A percentile compares a stretch with the other conserved stretches of the same genome.
Conservation (phyloP, 2,888 invertebrate genomes). For the Drosophila heteroneura region DNA sequence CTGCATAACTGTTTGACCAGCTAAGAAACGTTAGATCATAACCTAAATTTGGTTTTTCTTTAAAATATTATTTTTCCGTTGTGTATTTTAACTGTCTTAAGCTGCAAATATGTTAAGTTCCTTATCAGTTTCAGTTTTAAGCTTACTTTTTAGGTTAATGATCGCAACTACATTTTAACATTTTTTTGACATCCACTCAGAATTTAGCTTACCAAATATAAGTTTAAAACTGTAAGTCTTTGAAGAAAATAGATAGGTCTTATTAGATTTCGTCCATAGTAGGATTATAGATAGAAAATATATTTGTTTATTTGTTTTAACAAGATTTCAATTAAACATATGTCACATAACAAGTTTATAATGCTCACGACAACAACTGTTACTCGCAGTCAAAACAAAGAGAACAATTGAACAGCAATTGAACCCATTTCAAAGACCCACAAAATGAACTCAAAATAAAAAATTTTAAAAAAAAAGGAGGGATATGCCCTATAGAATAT, state of each 20-base stretch:
- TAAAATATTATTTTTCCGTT: not conserved
- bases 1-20: constrained; percentile 29
- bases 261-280: not conserved
- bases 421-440: constrained; percentile 22
- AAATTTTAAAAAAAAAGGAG: constrained; percentile 19
- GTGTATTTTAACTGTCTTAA: not conserved
- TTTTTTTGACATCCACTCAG: not conserved
- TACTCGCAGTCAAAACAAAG: constrained; percentile 34
- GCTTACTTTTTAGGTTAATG: not conserved
- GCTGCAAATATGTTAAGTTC: not conserved
- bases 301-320: not conserved
- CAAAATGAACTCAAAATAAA: constrained; percentile 15
- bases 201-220: not conserved
- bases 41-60: not conserved
- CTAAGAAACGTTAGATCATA: not conserved
- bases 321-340: constrained; percentile 5
- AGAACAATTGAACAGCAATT: constrained; percentile 48
- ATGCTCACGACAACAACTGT: constrained; percentile 15
- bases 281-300: not conserved
- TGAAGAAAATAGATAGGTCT: not conserved
- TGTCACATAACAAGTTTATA: not conserved
- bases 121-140: not conserved
- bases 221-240: not conserved
- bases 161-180: not conserved
- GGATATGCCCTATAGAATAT: constrained; percentile 12